phyloP scores from a whole-genome alignment of 1,140 invertebrate genomes.

The Drosophila tropicalis region DNA sequence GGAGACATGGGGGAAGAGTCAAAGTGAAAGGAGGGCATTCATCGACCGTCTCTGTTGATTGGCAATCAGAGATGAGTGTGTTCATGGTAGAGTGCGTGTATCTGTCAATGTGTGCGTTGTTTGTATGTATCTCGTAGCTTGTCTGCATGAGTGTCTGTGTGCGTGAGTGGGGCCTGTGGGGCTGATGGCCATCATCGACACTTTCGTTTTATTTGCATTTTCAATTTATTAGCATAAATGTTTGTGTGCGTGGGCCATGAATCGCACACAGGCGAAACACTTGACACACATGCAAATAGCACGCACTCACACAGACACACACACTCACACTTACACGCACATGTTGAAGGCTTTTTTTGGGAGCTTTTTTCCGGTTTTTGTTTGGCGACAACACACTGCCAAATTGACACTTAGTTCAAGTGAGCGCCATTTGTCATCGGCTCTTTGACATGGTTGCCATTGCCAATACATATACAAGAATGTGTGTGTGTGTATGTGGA shows the following conservation, averaged over 20 bases:
- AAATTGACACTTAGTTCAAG: slow-evolving; percentile 78
- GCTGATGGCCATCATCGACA: slow-evolving; percentile 63
- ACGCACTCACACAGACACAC: slow-evolving; percentile 25
- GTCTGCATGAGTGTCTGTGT: slow-evolving; percentile 16
- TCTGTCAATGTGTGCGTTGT: slow-evolving; percentile 18
- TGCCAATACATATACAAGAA: slow-evolving; percentile 30
- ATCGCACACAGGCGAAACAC: slow-evolving; percentile 46
- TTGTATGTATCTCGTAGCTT: slow-evolving; percentile 10
- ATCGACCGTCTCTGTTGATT: slow-evolving; percentile 43
- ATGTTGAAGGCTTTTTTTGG: slow-evolving; percentile 44
- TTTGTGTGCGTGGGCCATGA: slow-evolving; percentile 56
- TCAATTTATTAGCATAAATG: slow-evolving; percentile 82
- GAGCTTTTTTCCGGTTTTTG: slow-evolving; percentile 22
- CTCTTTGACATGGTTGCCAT: slow-evolving; percentile 62
- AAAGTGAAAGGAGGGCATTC: slow-evolving; percentile 5
- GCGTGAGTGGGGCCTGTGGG: slow-evolving; percentile 41
- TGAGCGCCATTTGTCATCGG: slow-evolving; percentile 73
- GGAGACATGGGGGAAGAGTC: not conserved
- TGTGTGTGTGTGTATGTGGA: slow-evolving; percentile 34
- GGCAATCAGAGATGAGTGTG: slow-evolving; percentile 41
- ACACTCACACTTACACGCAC: slow-evolving; percentile 15
- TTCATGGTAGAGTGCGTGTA: slow-evolving; percentile 16
- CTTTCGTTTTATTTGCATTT: slow-evolving; percentile 80
- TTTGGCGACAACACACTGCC: slow-evolving; percentile 55
- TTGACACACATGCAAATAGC: slow-evolving; percentile 36